Conservation (phyloP, 92 coral and sea anemone species). For the Actinostola sp. region DNA sequence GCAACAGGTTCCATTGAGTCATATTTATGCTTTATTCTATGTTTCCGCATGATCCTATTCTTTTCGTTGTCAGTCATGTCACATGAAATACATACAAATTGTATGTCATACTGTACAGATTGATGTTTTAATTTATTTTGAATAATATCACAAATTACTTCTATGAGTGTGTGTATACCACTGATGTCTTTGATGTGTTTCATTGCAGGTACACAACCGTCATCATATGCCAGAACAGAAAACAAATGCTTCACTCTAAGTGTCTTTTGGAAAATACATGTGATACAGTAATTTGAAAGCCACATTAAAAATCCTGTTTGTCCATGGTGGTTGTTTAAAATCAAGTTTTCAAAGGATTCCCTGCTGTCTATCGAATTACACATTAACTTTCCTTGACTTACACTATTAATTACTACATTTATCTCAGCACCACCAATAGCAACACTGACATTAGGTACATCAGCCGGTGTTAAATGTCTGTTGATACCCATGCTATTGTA, state of each 20-base stretch:
- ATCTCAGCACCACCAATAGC: constrained; percentile 14
- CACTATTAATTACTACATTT: constrained; percentile 13
- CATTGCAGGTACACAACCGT: constrained; percentile 33
- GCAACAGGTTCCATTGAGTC: constrained; percentile 29
- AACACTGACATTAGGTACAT: constrained; percentile 16
- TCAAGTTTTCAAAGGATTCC: constrained; percentile 27
- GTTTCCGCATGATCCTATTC: constrained; percentile 50
- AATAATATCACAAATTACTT: constrained; percentile 23
- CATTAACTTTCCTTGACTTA: constrained; percentile 26
- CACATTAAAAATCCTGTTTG: constrained; percentile 25
- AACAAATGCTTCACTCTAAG: constrained; percentile 34
- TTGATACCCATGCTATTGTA: constrained; percentile 32
- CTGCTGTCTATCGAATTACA: constrained; percentile 24
- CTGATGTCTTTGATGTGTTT: constrained; percentile 37
- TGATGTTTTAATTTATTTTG: constrained; percentile 30
- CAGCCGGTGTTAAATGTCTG: constrained; percentile 13
- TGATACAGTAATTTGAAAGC: constrained; percentile 35
- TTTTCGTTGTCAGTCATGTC: constrained; percentile 52
- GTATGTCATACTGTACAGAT: constrained; percentile 38
- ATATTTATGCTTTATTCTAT: constrained; percentile 33
- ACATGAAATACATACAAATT: constrained; percentile 51
- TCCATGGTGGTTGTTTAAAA: constrained; percentile 23
- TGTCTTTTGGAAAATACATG: constrained; percentile 40
- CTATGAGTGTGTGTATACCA: constrained; percentile 36
- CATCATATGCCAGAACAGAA: constrained; percentile 38